phyloP scores from a whole-genome alignment of 2,888 invertebrate species.

The Drosophila antonietae region DNA sequence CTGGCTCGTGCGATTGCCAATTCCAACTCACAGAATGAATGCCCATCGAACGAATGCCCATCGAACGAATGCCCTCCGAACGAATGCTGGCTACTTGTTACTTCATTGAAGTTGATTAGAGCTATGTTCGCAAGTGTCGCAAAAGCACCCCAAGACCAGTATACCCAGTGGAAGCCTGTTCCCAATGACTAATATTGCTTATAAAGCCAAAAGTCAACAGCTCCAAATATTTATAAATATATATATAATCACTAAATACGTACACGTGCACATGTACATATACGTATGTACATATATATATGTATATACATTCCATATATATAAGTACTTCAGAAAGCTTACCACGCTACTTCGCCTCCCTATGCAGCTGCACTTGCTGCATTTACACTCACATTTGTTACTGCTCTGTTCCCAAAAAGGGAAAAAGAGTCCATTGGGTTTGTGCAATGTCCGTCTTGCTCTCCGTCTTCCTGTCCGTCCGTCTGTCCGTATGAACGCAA shows the following conservation, averaged over 20 bases:
- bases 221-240: neutral
- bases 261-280: neutral
- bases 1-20: constrained; percentile 1
- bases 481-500: no score
- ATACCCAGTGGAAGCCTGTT: neutral
- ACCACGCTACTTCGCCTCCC: no score
- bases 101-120: neutral
- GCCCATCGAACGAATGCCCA: neutral
- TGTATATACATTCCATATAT: no score
- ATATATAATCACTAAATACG: neutral
- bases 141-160: no score
- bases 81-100: neutral
- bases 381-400: no score
- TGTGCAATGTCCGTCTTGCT: no score
- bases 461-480: no score
- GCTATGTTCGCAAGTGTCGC: neutral
- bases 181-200: neutral
- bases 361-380: neutral
- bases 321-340: neutral
- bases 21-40: constrained; percentile 23
- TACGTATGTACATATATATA: neutral
- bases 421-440: no score
- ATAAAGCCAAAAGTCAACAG: neutral
- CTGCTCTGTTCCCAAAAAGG: neutral
- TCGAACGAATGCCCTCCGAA: neutral